Base-by-base conservation (phyloP, 2,797 vertebrate genomes). In the Dendrocincla fuliginosa region DNA sequence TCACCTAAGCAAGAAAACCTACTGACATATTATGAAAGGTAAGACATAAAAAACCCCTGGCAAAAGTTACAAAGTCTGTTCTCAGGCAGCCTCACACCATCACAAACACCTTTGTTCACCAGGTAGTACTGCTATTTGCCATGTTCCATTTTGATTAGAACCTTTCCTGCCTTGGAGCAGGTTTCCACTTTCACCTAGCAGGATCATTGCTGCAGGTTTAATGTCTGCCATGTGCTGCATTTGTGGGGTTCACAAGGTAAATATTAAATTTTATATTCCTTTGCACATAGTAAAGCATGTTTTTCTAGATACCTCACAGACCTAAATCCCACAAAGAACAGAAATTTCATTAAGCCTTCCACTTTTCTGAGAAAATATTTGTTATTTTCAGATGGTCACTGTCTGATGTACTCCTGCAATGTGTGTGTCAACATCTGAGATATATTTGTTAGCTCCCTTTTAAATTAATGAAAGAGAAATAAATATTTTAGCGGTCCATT, bases 251-350 rank as follows among this genome's bases (percentile, higher is more conserved):
- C 33, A n/a, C 30, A 56, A 60, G 84, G 23, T 39, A 90, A 76
- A 78, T 81, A 61, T 9, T 70, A 42, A 5, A 70, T 70, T 83
- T 67, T 63, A 1, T 32, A 71, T 69, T 73, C 33, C 32, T 94
- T 89, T 87, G 30, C 17, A 68, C 11, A 13, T 22, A 59, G 22
- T 60, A 74, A 84, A 70, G 6, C 1, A 1, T 67, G 37, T 16
- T 91, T 73, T 81, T 77, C 37, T 47, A 77, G 16, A 7, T 49
- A 56, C 32, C 5, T 42, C 55, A 55, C 32, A 55, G 27, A 70
- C 3, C 5, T 1, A n/a, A 53, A 11, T 41, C 8, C 16, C 16
- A 70, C 0, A 1, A 89, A 59, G 7, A 93, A 46, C 25, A 56
- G 46, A 85, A 74, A 57, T 87, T 82, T 55, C 24, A 33, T 2